Percentiles rank a stretch among this genome's conserved stretches.
These are phyloP conservation scores for Chondrilla cf. caribensis DNA, from an alignment of 37 sponge, comb jelly and placozoan genomes.

Conservation along the genomic window DNA sequence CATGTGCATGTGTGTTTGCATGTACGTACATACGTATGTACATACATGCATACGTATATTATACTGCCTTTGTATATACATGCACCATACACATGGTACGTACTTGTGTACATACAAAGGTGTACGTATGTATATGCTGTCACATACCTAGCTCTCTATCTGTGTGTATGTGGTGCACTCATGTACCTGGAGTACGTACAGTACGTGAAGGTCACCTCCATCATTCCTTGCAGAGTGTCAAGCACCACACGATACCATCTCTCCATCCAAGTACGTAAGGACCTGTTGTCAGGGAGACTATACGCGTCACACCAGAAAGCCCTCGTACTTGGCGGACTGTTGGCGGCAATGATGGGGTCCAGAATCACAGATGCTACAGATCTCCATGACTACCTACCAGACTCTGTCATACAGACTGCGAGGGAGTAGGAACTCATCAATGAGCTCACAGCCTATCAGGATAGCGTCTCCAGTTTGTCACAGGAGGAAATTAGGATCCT, in stretches of 20 bases:
- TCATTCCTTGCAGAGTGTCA: conserved; percentile 17
- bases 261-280: neutral
- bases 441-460: conserved; percentile 28
- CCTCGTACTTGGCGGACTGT: neutral
- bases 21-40: too few relatives aligned
- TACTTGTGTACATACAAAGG: too few relatives aligned
- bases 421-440: neutral
- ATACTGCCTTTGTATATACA: too few relatives aligned
- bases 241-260: neutral
- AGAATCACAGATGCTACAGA: neutral
- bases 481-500: conserved; percentile 33
- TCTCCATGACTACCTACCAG: neutral
- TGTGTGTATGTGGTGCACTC: too few relatives aligned
- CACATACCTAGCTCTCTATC: too few relatives aligned
- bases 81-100: too few relatives aligned
- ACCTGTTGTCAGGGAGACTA: neutral
- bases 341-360: neutral
- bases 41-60: too few relatives aligned
- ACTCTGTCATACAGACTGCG: neutral
- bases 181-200: too few relatives aligned
- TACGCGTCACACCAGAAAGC: neutral
- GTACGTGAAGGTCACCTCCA: too few relatives aligned
- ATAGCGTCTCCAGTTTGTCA: neutral
- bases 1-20: too few relatives aligned
- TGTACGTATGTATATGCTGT: too few relatives aligned